A percentile compares a stretch with the other conserved stretches of the same genome.
Conservation (phyloP, 2,888 invertebrate genomes). For the Nemotelus nigrinus region DNA sequence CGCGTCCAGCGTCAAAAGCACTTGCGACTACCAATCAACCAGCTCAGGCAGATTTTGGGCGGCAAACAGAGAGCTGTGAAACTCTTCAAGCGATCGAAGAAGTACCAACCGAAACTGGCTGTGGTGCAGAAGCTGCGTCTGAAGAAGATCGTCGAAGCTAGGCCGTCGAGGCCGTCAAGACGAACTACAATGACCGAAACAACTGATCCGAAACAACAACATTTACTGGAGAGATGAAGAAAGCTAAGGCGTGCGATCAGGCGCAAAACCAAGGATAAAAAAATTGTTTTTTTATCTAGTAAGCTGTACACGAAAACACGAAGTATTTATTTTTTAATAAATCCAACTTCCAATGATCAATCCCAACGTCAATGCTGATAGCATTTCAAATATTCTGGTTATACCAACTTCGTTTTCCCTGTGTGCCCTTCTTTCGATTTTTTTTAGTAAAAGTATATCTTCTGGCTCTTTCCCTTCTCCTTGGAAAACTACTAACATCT, state of each 20-base stretch:
- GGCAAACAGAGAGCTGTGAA: conserved; percentile 98
- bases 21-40: conserved; percentile 97
- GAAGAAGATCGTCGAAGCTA: conserved; percentile 88
- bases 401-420: too few relatives aligned
- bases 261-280: conserved; percentile 90
- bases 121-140: conserved; percentile 92
- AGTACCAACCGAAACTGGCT: conserved; percentile 95
- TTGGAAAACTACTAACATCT: too few relatives aligned
- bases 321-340: conserved; percentile 14
- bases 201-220: conserved; percentile 97
- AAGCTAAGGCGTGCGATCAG: conserved; percentile 94
- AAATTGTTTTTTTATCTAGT: conserved; percentile 29
- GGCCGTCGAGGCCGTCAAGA: conserved; percentile 93
- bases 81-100: conserved; percentile 95
- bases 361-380: too few relatives aligned
- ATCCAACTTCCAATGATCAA: too few relatives aligned
- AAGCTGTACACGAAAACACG: conserved; percentile 15
- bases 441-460: too few relatives aligned
- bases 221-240: conserved; percentile 96
- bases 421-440: too few relatives aligned
- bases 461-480: too few relatives aligned
- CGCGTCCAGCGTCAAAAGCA: conserved; percentile 97
- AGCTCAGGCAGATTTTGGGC: conserved; percentile 94
- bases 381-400: too few relatives aligned
- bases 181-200: conserved; percentile 98